phyloP scores from a whole-genome alignment of 2,113 vertebrate species.

The Hippopotamus amphibius region DNA sequence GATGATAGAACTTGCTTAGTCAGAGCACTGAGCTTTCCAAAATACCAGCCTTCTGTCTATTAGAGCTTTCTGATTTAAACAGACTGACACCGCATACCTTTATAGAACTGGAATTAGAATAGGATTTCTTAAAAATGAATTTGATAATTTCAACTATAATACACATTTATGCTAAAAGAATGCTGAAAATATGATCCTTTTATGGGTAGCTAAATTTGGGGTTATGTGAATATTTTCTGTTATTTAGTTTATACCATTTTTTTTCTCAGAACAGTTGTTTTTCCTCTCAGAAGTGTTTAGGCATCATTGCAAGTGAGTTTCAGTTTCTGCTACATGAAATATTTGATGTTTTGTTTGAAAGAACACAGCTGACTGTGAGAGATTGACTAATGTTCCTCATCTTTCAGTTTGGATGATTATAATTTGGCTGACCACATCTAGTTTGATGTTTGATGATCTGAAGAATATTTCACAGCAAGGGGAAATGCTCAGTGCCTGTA shows the following conservation, averaged over 20 bases:
- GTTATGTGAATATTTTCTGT: constrained; percentile 50
- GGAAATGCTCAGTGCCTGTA: constrained; percentile 22
- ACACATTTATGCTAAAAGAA: constrained; percentile 6
- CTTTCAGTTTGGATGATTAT: constrained; percentile 43
- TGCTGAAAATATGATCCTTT: constrained; percentile 40
- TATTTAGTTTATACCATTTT: constrained; percentile 44
- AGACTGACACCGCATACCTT: background rate
- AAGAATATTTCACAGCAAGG: constrained; percentile 43
- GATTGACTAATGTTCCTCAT: constrained; percentile 5
- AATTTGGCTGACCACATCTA: background rate
- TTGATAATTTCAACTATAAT: constrained; percentile 31
- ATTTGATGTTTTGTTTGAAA: constrained; percentile 51
- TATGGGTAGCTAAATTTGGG: constrained; percentile 27
- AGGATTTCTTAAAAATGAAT: constrained; percentile 35
- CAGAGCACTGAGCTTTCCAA: constrained; percentile 38
- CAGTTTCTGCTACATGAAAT: constrained; percentile 35
- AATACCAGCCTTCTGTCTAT: constrained; percentile 8
- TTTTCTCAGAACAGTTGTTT: constrained; percentile 44
- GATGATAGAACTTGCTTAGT: background rate
- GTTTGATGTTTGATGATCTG: constrained; percentile 58
- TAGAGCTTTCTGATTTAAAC: constrained; percentile 13
- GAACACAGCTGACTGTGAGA: background rate
- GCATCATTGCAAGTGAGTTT: constrained; percentile 2
- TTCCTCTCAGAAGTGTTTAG: constrained; percentile 66
- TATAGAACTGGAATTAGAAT: constrained; percentile 38